Evolutionary conservation across 2,113 vertebrate species (phyloP).

Genomic region (Acinonyx jubatus): DNA sequence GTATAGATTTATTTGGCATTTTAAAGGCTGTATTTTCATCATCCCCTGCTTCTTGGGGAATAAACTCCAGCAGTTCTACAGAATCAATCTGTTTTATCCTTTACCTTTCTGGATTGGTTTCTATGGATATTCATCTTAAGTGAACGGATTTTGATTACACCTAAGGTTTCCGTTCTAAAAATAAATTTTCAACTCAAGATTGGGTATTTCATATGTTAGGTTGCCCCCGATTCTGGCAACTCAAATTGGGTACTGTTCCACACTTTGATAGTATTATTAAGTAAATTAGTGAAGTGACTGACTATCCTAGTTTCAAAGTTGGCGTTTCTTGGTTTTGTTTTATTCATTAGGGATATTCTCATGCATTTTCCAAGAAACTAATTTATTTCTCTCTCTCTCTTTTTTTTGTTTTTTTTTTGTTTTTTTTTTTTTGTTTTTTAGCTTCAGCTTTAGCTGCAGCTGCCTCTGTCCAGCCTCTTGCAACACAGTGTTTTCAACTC

Average conservation of each 20-base stretch:
- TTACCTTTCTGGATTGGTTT: not conserved
- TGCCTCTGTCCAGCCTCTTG: conserved; percentile 92
- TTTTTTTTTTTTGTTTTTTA: conserved; percentile 27
- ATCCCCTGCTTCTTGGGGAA: not conserved
- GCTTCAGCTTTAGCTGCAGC: conserved; percentile 87
- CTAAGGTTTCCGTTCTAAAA: not conserved
- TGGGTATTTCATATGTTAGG: not conserved
- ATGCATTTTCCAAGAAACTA: conserved; percentile 57
- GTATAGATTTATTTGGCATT: not conserved
- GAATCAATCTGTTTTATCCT: not conserved
- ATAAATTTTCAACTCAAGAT: not conserved
- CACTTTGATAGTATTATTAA: not conserved
- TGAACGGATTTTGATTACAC: not conserved
- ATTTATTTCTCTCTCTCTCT: not conserved
- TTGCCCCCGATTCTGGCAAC: not conserved
- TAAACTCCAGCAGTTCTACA: not conserved
- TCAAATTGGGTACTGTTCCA: not conserved
- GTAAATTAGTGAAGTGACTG: not conserved
- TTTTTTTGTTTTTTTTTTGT: not conserved
- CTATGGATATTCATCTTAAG: not conserved
- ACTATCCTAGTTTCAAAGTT: not conserved
- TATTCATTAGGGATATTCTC: conserved; percentile 19
- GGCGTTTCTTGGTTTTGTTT: not conserved
- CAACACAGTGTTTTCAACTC: conserved; percentile 98
- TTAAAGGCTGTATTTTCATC: not conserved